phyloP scores from a whole-genome alignment of 2,797 vertebrate species.

The Nannoperca australis region DNA sequence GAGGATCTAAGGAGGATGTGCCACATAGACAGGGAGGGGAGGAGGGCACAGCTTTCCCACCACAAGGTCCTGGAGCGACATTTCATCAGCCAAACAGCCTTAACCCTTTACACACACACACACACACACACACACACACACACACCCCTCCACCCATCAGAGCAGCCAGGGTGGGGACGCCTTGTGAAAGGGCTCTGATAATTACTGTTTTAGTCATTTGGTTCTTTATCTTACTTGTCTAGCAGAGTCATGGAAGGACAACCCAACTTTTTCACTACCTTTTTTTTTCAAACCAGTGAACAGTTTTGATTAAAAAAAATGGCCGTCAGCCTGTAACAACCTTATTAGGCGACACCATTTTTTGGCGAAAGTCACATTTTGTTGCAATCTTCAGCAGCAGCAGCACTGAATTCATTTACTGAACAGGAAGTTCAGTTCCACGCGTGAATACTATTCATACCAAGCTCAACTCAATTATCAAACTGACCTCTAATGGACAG shows the following conservation, averaged over 20 bases:
- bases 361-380: slow-evolving; percentile 16
- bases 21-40: slow-evolving; percentile 86
- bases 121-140: slow-evolving; percentile 47
- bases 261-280: slow-evolving; percentile 16
- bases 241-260: slow-evolving; percentile 37
- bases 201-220: slow-evolving; percentile 57
- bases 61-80: slow-evolving; percentile 82
- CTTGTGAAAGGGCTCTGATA: slow-evolving; percentile 65
- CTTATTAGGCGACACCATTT: neutral
- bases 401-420: slow-evolving; percentile 8
- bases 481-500: slow-evolving; percentile 55
- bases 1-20: slow-evolving; percentile 89
- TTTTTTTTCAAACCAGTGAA: slow-evolving; percentile 12
- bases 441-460: slow-evolving; percentile 10
- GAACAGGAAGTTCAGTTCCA: slow-evolving; percentile 3
- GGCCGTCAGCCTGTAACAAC: slow-evolving; percentile 2
- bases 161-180: slow-evolving; percentile 67
- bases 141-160: slow-evolving; percentile 61
- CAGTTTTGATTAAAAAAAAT: neutral
- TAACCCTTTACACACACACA: slow-evolving; percentile 70
- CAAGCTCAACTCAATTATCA: slow-evolving; percentile 32
- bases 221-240: slow-evolving; percentile 30
- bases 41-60: slow-evolving; percentile 86
- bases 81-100: slow-evolving; percentile 80
- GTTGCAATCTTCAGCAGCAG: neutral